Evolutionary conservation across 1,140 invertebrate genomes (phyloP).

Genomic region (Drosophila ogumai): DNA sequence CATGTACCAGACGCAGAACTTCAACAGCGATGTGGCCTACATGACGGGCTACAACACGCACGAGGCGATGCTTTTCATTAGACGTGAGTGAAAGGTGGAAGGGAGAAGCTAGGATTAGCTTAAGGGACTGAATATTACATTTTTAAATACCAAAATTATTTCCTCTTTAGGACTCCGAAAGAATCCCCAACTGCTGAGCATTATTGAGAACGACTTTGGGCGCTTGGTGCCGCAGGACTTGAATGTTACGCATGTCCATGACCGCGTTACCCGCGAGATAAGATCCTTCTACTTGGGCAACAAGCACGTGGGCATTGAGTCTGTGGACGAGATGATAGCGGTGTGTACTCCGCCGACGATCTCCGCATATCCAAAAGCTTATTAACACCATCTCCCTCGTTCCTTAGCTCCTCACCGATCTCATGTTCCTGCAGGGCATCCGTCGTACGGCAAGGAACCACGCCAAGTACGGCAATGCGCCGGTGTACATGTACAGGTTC

Average conservation of each 20-base stretch:
- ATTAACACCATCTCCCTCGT: background rate
- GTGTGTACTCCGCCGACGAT: conserved; percentile 55
- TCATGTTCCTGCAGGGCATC: conserved; percentile 87
- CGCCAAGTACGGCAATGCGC: conserved; percentile 84
- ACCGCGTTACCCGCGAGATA: conserved; percentile 85
- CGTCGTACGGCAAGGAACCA: conserved; percentile 85
- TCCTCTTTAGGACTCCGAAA: conserved; percentile 86
- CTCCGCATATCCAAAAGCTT: background rate
- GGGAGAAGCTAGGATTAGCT: background rate
- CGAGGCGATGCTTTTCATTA: conserved; percentile 86
- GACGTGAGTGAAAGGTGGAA: conserved; percentile 75
- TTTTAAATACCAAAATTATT: too few species aligned
- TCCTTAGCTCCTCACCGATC: conserved; percentile 85
- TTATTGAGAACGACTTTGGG: conserved; percentile 86
- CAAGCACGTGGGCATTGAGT: conserved; percentile 85
- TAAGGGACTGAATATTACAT: background rate
- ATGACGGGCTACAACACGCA: conserved; percentile 87
- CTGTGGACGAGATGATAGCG: conserved; percentile 86
- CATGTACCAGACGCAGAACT: conserved; percentile 85
- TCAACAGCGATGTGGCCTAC: conserved; percentile 85
- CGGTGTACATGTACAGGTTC: conserved; percentile 86
- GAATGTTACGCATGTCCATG: conserved; percentile 65
- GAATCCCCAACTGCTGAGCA: conserved; percentile 86
- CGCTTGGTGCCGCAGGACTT: conserved; percentile 86
- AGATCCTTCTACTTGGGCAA: conserved; percentile 87